Conservation (phyloP, 2,113 vertebrate genomes). For the Echinops telfairi region DNA sequence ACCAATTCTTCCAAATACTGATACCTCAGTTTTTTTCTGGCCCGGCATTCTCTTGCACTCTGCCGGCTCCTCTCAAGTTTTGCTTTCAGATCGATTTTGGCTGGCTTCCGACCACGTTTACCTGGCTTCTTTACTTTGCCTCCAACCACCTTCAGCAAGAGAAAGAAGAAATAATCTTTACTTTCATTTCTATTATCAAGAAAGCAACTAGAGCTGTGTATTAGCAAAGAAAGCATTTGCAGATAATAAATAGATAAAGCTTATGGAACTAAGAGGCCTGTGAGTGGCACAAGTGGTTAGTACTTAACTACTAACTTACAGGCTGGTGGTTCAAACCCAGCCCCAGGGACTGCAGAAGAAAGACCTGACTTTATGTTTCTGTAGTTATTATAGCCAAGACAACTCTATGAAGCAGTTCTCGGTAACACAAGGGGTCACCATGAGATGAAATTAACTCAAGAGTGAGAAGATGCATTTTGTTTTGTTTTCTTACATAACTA, state of each 20-base stretch:
- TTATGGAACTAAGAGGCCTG: neutral
- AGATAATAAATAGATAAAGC: constrained; percentile 6
- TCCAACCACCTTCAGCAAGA: constrained; percentile 89
- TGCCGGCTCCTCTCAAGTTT: constrained; percentile 98
- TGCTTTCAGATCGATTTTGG: constrained; percentile 98
- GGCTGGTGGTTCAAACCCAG: neutral
- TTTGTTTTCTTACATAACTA: neutral
- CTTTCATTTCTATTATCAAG: constrained; percentile 23
- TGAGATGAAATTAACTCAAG: neutral
- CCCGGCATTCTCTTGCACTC: constrained; percentile 96
- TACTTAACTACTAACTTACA: neutral
- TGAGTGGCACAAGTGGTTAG: neutral
- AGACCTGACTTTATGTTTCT: neutral
- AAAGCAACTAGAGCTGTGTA: neutral
- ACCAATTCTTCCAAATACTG: constrained; percentile 99
- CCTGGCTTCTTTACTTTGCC: constrained; percentile 99
- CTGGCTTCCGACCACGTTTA: constrained; percentile 97
- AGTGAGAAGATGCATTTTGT: neutral
- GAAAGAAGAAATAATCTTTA: neutral
- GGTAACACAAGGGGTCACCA: neutral
- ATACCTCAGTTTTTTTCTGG: constrained; percentile 96
- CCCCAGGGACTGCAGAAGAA: neutral
- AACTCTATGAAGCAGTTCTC: neutral
- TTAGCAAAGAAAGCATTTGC: constrained; percentile 46
- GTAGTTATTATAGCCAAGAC: neutral